Base-by-base conservation (phyloP, 2,113 vertebrate genomes). In the Pomatostomus ruficeps region DNA sequence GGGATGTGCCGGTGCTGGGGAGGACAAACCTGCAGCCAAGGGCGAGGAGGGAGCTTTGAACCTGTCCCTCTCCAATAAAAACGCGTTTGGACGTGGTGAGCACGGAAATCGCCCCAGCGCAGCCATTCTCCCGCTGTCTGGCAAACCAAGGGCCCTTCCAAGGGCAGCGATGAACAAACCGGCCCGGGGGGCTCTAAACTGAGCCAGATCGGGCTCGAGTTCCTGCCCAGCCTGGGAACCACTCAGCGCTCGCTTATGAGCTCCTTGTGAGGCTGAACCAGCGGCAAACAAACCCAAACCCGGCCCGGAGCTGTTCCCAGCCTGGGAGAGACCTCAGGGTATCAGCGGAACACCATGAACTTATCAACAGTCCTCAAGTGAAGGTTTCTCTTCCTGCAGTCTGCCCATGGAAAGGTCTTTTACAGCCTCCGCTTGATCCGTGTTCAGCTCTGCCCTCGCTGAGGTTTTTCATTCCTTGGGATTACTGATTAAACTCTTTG, bases 81-180 rank as follows among this genome's bases (percentile, higher is more conserved):
- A 16, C 0, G 0, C 8, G 12, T 40, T 33, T 51, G 71, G 59
- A 31, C 1, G 2, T 5, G 55, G 51, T 8, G 58, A 91, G 55
- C 9, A 23, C 16, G 9, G 17, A 54, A 23, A 42, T 9, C 1
- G 2, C 58, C 73, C 46, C 62, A 43, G 9, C 29, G 38, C 58
- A 36, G 46, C 54, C n/a, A 1, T 42, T 38, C 52, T 28, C 42
- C 43, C 19, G 3, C 11, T 26, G 31, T 21, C 31, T 7, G 78
- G 45, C 17, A 54, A 54, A 55, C 4, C 67, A 67, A 45, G 7
- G 79, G 40, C 38, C 45, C 75, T 55, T 20, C 5, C 52, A 48
- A 31, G 36, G 71, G 33, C 45, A 79, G 33, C 0, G 1, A 6
- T 5, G 54, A 66, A 40, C 71, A 82, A 52, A 85, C 28, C 8